Base-by-base conservation (phyloP, 2,797 vertebrate species). In the Gymnothorax reevesii region DNA sequence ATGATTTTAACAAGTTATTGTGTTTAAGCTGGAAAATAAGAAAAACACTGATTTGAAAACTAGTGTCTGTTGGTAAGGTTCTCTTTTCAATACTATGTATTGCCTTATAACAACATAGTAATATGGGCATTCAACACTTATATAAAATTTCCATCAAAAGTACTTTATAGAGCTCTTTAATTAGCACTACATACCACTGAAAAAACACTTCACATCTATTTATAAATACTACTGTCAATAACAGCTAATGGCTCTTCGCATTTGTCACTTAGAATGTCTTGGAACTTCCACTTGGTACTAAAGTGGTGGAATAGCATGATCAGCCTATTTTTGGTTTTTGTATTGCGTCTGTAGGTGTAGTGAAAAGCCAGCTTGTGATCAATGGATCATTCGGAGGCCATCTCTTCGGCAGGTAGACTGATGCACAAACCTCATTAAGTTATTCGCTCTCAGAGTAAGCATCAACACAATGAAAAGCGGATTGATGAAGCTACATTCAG, bases 61-160 rank as follows among this genome's bases (percentile, higher is more conserved):
- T 91, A 91, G 87, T 80, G 89, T 87, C 85, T 92, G 93, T 92
- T 88, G 89, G 92, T 91, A 90, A 89, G 93, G 93, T 94, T 92
- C 94, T 92, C 91, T 91, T 94, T 95, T 94, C 94, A 94, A 95
- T 79, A 7, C 57, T 27, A 49, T 27, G 54, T 80, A 84, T 0
- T 25, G 7, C 2, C 4, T 42, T 2, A 60, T 13, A 69, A 69
- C 33, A 27, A 57, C 27, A 64, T 1, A 54, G 77, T 25, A n/a
- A 85, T n/a, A n/a, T 7, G 62, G 22, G 33, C 5, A 7, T 1
- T 4, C 20, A 66, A n/a, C 62, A 66, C 22, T 42, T 42, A 42
- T 42, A n/a, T 4, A 22, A 66, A 66, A 1, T 20, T 20, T 66
- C 62, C 62, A 22, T 66, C 3, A 22, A 20, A 64, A 66, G 62